These are phyloP conservation scores for Calvadosia cruxmelitensis DNA, from an alignment of 30 jellyfish, hydroid and myxozoan genomes.

Conservation along the genomic window DNA sequence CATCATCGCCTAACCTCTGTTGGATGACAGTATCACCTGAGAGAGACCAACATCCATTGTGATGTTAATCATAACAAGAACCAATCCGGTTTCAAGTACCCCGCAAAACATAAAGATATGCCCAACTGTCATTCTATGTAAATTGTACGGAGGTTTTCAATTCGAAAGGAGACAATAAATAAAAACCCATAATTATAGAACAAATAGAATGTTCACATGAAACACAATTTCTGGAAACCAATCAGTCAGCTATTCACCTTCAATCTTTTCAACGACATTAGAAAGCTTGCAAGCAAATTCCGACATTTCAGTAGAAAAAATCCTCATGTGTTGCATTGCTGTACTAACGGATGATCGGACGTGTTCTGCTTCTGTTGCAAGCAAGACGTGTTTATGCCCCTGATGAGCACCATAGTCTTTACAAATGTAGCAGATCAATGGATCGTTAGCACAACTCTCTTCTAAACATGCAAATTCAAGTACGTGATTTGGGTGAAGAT, in stretches of 20 bases:
- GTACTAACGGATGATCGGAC: conserved; percentile 59
- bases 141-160: not conserved
- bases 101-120: too few species aligned
- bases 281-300: conserved; percentile 62
- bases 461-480: conserved; percentile 91
- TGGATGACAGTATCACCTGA: not conserved
- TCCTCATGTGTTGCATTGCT: conserved; percentile 77
- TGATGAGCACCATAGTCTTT: conserved; percentile 91
- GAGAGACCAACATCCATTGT: too few species aligned
- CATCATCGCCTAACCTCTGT: not conserved
- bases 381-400: conserved; percentile 85
- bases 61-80: not conserved
- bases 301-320: conserved; percentile 67
- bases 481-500: conserved; percentile 76
- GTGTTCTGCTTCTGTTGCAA: conserved; percentile 81
- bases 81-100: not conserved
- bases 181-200: not conserved
- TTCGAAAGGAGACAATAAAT: not conserved
- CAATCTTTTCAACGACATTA: conserved; percentile 65
- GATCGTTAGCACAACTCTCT: conserved; percentile 62
- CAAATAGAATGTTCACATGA: not conserved
- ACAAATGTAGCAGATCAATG: conserved; percentile 90
- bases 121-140: not conserved
- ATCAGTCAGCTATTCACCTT: conserved; percentile 31
- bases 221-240: not conserved